Conservation (phyloP, 2,888 invertebrate genomes). For the Dasypolia templi region DNA sequence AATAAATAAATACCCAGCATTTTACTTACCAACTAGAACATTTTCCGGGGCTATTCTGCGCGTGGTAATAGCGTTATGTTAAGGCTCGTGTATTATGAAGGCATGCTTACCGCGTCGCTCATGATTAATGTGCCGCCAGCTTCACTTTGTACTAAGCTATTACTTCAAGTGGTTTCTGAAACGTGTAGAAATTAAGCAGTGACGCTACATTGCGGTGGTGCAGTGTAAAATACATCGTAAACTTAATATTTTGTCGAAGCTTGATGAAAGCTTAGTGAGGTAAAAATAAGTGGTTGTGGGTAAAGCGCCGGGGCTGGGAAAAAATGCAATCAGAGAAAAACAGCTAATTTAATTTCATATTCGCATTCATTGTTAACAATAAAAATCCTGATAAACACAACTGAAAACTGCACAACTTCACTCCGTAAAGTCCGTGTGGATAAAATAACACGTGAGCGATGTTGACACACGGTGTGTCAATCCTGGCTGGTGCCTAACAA, state of each 20-base stretch:
- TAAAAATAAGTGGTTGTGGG: not conserved
- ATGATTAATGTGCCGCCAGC: constrained; percentile 57
- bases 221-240: not conserved
- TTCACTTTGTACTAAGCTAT: constrained; percentile 57
- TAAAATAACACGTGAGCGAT: constrained; percentile 45
- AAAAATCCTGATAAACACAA: constrained; percentile 17
- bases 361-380: constrained; percentile 3
- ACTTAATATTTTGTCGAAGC: not conserved
- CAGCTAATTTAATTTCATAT: not conserved
- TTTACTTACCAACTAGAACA: constrained; percentile 32
- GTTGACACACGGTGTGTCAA: constrained; percentile 46
- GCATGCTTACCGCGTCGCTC: constrained; percentile 51
- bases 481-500: constrained; percentile 23
- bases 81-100: constrained; percentile 50
- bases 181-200: constrained; percentile 24
- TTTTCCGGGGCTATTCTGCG: constrained; percentile 26
- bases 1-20: constrained; percentile 35
- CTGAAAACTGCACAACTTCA: constrained; percentile 31
- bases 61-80: constrained; percentile 45
- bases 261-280: not conserved
- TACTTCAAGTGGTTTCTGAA: constrained; percentile 47
- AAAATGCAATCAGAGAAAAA: not conserved
- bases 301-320: not conserved
- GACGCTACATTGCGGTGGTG: not conserved
- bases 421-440: constrained; percentile 20